Evolutionary conservation across 2,888 invertebrate genomes (phyloP).

Genomic region (Cactoblastis cactorum): DNA sequence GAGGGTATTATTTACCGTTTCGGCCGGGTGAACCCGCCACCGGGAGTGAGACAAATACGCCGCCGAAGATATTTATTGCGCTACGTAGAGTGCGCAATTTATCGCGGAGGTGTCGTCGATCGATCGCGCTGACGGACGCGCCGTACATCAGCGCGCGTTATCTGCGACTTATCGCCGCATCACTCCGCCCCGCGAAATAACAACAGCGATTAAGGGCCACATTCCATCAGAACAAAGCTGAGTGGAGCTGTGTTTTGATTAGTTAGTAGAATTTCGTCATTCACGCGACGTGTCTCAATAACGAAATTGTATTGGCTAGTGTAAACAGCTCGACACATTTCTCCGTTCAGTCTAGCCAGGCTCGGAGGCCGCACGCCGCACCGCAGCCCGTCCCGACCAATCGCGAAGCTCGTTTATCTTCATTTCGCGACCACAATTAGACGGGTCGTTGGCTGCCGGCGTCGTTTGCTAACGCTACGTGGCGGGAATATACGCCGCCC

Average conservation of each 20-base stretch:
- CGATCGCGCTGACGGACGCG: slow-evolving; percentile 72
- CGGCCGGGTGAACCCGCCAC: slow-evolving; percentile 76
- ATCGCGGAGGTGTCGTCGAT: slow-evolving; percentile 77
- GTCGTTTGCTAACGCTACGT: slow-evolving; percentile 54
- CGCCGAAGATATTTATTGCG: slow-evolving; percentile 75
- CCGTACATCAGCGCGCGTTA: slow-evolving; percentile 74
- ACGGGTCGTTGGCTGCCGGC: slow-evolving; percentile 82
- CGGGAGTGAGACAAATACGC: slow-evolving; percentile 76
- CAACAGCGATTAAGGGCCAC: slow-evolving; percentile 50
- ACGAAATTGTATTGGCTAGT: too few relatives aligned
- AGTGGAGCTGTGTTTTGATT: too few relatives aligned
- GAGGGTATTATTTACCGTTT: slow-evolving; percentile 80
- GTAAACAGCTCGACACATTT: too few relatives aligned
- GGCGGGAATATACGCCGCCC: slow-evolving; percentile 68
- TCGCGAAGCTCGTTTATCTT: slow-evolving; percentile 84
- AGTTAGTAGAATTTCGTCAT: too few relatives aligned
- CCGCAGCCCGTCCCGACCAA: slow-evolving; percentile 71
- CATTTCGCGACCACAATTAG: slow-evolving; percentile 84
- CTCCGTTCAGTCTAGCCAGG: too few relatives aligned
- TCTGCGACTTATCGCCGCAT: slow-evolving; percentile 69
- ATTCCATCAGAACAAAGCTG: too few relatives aligned
- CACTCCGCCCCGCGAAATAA: slow-evolving; percentile 40
- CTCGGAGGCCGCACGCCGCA: slow-evolving; percentile 21
- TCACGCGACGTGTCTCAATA: too few relatives aligned
- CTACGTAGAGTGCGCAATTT: slow-evolving; percentile 77